Evolutionary conservation across 2,888 invertebrate genomes (phyloP).

Genomic region (Troides helena): DNA sequence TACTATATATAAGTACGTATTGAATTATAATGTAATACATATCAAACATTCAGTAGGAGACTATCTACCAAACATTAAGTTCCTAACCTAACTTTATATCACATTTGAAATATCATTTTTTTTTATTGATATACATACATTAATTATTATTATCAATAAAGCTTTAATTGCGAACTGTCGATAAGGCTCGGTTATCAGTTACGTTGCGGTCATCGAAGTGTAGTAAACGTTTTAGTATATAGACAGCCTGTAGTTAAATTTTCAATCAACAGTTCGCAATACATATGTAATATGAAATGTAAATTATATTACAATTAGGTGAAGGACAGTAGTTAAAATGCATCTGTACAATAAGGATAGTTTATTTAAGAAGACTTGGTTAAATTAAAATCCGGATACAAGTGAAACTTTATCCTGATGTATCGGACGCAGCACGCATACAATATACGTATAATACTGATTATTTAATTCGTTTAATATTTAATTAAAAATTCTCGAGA

Average conservation of each 20-base stretch:
- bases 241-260: slow-evolving; percentile 23
- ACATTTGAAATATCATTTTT: slow-evolving; percentile 75
- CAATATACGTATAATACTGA: slow-evolving; percentile 79
- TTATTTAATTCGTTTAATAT: slow-evolving; percentile 80
- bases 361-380: slow-evolving; percentile 45
- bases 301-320: slow-evolving; percentile 41
- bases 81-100: slow-evolving; percentile 72
- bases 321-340: slow-evolving; percentile 53
- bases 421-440: slow-evolving; percentile 70
- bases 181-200: slow-evolving; percentile 51
- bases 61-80: slow-evolving; percentile 51
- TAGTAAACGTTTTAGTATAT: too few relatives aligned
- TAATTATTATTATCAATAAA: slow-evolving; percentile 55
- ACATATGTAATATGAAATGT: slow-evolving; percentile 43
- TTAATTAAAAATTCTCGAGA: slow-evolving; percentile 78
- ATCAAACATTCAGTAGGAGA: slow-evolving; percentile 44
- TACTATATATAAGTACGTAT: slow-evolving; percentile 51
- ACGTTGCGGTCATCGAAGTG: background rate
- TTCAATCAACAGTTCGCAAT: slow-evolving; percentile 54
- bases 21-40: slow-evolving; percentile 46
- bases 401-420: slow-evolving; percentile 63
- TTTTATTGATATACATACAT: slow-evolving; percentile 53
- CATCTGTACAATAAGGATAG: slow-evolving; percentile 43
- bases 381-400: slow-evolving; percentile 51
- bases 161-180: slow-evolving; percentile 61